These are phyloP conservation scores for Leptoteleia sp. DNA, from an alignment of 1,140 invertebrate species.

Conservation along the genomic window DNA sequence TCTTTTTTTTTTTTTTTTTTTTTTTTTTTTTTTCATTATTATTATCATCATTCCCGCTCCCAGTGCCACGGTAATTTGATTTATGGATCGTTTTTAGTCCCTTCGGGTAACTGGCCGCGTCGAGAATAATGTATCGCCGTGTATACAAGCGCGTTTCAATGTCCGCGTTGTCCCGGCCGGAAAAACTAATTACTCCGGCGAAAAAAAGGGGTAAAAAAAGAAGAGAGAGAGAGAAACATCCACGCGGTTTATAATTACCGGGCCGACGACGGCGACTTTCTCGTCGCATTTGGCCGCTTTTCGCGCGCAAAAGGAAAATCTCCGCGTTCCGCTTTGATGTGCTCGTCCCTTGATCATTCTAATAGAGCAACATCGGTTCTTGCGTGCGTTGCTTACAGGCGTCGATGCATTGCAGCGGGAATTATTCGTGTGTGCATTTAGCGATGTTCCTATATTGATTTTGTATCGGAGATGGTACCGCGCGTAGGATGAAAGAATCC, in stretches of 20 bases:
- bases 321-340: slow-evolving; percentile 14
- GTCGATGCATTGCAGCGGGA: not conserved
- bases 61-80: slow-evolving; percentile 73
- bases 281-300: slow-evolving; percentile 27
- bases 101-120: slow-evolving; percentile 52
- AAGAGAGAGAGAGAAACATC: slow-evolving; percentile 67
- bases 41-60: too few species aligned
- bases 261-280: slow-evolving; percentile 1
- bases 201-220: too few species aligned
- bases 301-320: not conserved
- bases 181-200: slow-evolving; percentile 62
- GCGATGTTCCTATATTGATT: slow-evolving; percentile 53
- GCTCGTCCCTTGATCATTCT: slow-evolving; percentile 1
- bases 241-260: slow-evolving; percentile 64
- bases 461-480: slow-evolving; percentile 21
- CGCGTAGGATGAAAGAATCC: slow-evolving; percentile 50
- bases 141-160: slow-evolving; percentile 2
- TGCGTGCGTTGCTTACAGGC: too few species aligned
- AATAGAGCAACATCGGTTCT: too few species aligned
- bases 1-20: slow-evolving; percentile 22
- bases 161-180: not conserved
- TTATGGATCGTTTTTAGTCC: slow-evolving; percentile 77
- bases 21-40: slow-evolving; percentile 13
- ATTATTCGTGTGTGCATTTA: slow-evolving; percentile 14
- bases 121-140: slow-evolving; percentile 36